Percentiles rank a stretch among this genome's conserved stretches.
Conservation (phyloP, 2,113 vertebrate species). For the Pampusana beccarii region DNA sequence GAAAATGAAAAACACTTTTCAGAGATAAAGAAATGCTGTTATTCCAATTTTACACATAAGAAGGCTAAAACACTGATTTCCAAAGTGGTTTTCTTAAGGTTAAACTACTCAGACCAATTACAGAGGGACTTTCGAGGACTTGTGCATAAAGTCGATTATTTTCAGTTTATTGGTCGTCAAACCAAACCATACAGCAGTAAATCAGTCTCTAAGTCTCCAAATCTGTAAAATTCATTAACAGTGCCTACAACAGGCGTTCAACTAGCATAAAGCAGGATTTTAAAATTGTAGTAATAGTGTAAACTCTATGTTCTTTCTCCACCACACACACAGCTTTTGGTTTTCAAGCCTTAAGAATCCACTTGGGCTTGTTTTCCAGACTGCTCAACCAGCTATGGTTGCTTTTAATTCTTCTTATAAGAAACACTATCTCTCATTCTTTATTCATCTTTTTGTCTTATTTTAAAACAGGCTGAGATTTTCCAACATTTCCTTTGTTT, state of each 20-base stretch:
- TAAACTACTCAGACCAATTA: not conserved
- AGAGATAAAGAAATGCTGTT: not conserved
- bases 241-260: not conserved
- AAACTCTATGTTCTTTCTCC: not conserved
- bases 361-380: not conserved
- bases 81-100: not conserved
- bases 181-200: not conserved
- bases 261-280: not conserved
- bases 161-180: not conserved
- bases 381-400: fast-evolving
- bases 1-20: not conserved
- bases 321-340: not conserved
- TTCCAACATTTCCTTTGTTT: not conserved
- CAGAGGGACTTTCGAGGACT: not conserved
- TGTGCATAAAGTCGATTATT: not conserved
- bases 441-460: not conserved
- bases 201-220: not conserved
- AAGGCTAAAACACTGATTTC: not conserved
- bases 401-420: not conserved
- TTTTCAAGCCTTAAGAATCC: not conserved
- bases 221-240: not conserved
- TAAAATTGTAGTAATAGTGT: not conserved
- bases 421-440: not conserved
- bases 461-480: not conserved
- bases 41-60: not conserved